A percentile compares a stretch with the other conserved stretches of the same genome.
Evolutionary conservation across 2,888 invertebrate genomes (phyloP).

Genomic region (Arctia plantaginis): DNA sequence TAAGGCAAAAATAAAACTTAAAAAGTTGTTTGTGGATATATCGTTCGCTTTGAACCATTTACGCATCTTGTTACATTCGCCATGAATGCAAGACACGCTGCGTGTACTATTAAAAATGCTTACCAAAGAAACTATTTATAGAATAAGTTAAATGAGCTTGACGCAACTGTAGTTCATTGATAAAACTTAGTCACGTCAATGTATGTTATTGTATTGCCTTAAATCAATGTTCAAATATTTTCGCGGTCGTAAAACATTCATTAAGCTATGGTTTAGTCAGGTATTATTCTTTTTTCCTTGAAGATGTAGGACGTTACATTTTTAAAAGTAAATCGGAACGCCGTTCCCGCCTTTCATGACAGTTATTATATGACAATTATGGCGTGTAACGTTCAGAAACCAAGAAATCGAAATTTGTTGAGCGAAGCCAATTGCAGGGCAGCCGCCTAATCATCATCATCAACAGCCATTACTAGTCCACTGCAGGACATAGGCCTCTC

Average conservation of each 20-base stretch:
- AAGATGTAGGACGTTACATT: not conserved
- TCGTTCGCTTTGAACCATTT: not conserved
- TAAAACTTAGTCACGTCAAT: not conserved
- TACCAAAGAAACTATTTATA: not conserved
- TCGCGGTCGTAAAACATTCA: not conserved
- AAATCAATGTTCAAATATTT: conserved; percentile 14
- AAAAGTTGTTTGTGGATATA: not conserved
- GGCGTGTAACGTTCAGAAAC: not conserved
- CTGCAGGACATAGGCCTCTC: too few relatives aligned
- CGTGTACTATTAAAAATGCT: not conserved
- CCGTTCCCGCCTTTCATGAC: not conserved
- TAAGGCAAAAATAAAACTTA: too few relatives aligned
- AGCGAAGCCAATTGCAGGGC: not conserved
- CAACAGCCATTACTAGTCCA: too few relatives aligned
- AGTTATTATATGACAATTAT: not conserved
- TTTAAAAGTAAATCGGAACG: not conserved
- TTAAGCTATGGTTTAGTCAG: not conserved
- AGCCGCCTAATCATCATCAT: not conserved
- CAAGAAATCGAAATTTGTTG: not conserved
- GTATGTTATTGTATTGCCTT: conserved; percentile 12
- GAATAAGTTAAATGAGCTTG: not conserved
- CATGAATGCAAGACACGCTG: not conserved
- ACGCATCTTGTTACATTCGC: not conserved
- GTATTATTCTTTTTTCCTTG: not conserved
- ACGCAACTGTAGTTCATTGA: not conserved